Evolutionary conservation across 2,113 vertebrate species (phyloP).

Genomic region (Cyphomyrus plagiostoma): DNA sequence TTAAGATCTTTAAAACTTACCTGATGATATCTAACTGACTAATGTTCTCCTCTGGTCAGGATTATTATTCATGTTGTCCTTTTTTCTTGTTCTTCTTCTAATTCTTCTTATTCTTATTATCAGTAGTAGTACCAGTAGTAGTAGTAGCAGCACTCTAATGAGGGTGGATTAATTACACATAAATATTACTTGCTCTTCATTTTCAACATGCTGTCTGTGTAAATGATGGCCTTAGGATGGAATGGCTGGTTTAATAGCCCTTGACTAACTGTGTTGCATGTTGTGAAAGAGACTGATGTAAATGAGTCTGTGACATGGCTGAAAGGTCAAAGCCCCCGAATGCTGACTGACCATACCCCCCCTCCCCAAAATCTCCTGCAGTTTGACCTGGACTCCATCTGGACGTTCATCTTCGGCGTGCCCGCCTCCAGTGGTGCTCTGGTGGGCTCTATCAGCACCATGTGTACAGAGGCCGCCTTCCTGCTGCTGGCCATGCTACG

Average conservation of each 20-base stretch:
- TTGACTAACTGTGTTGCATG: not conserved
- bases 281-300: not conserved
- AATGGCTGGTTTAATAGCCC: not conserved
- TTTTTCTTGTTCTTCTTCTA: not conserved
- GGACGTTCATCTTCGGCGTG: slow-evolving; percentile 94
- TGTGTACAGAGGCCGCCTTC: slow-evolving; percentile 90
- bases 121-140: not conserved
- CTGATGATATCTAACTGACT: not conserved
- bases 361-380: slow-evolving; percentile 37
- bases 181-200: not conserved
- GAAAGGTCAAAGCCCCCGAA: not conserved
- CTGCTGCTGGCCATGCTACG: slow-evolving; percentile 90
- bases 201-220: not conserved
- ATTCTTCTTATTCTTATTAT: not conserved
- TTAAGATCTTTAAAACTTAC: not conserved
- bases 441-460: slow-evolving; percentile 80
- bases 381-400: slow-evolving; percentile 98
- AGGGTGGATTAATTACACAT: not conserved
- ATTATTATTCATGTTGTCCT: not conserved
- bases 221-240: not conserved
- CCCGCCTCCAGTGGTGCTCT: slow-evolving; percentile 85
- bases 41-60: not conserved
- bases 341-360: not conserved
- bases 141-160: not conserved
- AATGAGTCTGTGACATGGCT: not conserved